phyloP scores from a whole-genome alignment of 2,888 invertebrate species.

The Entomobrya multifasciata region DNA sequence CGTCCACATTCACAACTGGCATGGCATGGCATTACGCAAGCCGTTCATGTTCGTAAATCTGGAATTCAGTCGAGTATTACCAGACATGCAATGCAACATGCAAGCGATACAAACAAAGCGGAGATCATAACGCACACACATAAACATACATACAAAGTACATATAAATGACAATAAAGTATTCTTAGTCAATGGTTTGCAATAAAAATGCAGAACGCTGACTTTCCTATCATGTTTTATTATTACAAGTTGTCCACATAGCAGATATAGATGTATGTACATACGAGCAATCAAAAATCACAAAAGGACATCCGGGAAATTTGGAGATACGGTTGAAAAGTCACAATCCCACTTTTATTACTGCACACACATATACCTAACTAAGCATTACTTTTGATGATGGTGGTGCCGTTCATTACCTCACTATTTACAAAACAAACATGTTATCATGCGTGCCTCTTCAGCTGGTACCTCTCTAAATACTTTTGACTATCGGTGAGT shows the following conservation, averaged over 20 bases:
- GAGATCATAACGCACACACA: not conserved
- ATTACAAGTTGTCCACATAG: slow-evolving; percentile 24
- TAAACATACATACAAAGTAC: not conserved
- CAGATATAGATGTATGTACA: not conserved
- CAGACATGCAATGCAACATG: slow-evolving; percentile 2
- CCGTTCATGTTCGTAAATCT: slow-evolving; percentile 2
- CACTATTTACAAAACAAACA: not conserved
- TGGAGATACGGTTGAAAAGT: slow-evolving; percentile 66
- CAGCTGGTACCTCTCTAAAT: not conserved
- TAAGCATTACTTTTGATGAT: slow-evolving; percentile 51
- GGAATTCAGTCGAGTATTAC: slow-evolving; percentile 1
- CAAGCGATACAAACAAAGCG: no score
- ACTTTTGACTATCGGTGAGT: not conserved
- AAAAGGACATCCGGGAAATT: slow-evolving; percentile 72
- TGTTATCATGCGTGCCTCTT: not conserved
- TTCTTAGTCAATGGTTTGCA: not conserved
- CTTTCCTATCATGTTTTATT: slow-evolving; percentile 21
- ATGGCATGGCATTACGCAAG: slow-evolving; percentile 22
- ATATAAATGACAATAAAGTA: not conserved
- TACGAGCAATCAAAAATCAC: slow-evolving; percentile 53
- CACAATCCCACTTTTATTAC: slow-evolving; percentile 54
- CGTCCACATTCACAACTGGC: not conserved
- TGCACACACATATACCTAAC: slow-evolving; percentile 13
- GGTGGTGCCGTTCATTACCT: not conserved
- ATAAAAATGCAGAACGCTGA: slow-evolving; percentile 12